Conservation (phyloP, 2,113 vertebrate genomes). For the Passerina amoena region DNA sequence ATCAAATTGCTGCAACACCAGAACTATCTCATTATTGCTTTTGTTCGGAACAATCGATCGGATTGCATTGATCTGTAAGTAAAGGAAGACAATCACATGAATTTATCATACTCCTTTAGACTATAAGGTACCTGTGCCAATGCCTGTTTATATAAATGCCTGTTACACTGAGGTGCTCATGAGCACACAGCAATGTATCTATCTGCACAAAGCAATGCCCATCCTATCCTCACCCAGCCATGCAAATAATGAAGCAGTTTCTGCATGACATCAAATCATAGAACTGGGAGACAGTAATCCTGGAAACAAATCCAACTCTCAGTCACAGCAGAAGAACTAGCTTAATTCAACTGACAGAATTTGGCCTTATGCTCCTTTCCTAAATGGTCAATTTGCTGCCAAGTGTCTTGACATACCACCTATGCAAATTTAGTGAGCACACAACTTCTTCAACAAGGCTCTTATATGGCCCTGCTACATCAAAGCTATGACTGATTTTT, state of each 20-base stretch:
- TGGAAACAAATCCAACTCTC: background rate
- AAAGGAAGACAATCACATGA: background rate
- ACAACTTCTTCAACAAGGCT: background rate
- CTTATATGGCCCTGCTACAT: background rate
- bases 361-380: background rate
- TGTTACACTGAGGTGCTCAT: accelerated
- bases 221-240: background rate
- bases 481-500: accelerated
- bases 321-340: background rate
- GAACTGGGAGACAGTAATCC: background rate
- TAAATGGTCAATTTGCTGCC: background rate
- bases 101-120: background rate
- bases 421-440: accelerated
- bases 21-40: slow-evolving; percentile 83
- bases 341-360: background rate
- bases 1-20: slow-evolving; percentile 82
- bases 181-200: background rate
- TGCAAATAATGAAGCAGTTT: background rate
- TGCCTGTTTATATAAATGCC: background rate
- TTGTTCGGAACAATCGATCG: slow-evolving; percentile 79
- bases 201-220: background rate
- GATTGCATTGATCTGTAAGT: slow-evolving; percentile 78
- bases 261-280: background rate
- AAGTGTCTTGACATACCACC: background rate
- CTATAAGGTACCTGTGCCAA: background rate